Evolutionary conservation across 92 coral and sea anemone species (phyloP).

Genomic region (Phenganax subtilis): DNA sequence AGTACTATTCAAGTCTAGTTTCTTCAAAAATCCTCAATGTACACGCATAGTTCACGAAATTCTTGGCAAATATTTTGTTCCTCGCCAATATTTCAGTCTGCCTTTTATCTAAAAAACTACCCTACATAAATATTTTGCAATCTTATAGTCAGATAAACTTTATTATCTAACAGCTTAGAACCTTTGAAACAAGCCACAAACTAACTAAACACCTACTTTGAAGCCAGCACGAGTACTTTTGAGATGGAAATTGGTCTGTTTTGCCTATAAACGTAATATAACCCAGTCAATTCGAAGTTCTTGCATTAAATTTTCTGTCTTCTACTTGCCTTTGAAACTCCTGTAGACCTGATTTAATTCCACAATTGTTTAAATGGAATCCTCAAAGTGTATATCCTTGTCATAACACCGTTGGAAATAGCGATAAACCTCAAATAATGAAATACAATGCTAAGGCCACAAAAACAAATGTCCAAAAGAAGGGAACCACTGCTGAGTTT

Average conservation of each 20-base stretch:
- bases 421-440: slow-evolving; percentile 30
- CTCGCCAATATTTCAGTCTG: neutral
- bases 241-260: neutral
- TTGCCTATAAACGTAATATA: neutral
- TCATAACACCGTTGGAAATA: slow-evolving; percentile 30
- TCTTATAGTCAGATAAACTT: neutral
- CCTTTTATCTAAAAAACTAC: neutral
- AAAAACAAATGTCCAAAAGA: slow-evolving; percentile 25
- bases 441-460: slow-evolving; percentile 20
- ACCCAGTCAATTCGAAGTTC: neutral
- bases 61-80: neutral
- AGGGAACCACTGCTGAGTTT: slow-evolving; percentile 10
- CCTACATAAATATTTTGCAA: neutral
- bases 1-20: neutral
- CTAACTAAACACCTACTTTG: neutral
- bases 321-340: slow-evolving; percentile 10
- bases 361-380: slow-evolving; percentile 13
- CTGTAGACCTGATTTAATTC: neutral
- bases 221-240: neutral
- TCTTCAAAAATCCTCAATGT: neutral
- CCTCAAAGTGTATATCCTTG: slow-evolving; percentile 16
- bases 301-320: neutral
- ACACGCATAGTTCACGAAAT: neutral
- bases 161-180: neutral
- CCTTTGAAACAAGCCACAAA: neutral